Conservation (phyloP, 2,888 invertebrate species). For the Drosophila setosimentum region DNA sequence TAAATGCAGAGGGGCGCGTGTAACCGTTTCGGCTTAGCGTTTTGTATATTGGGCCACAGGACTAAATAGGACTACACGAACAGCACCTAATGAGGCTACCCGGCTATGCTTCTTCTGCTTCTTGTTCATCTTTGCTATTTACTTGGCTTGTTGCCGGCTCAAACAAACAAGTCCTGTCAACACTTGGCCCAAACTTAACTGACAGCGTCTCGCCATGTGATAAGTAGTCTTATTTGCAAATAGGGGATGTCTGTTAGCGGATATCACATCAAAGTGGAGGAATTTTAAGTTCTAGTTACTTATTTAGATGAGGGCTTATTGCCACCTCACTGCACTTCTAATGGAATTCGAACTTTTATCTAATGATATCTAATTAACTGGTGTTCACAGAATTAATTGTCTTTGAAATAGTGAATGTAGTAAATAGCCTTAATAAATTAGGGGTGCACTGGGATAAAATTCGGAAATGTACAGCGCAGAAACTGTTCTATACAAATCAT, state of each 20-base stretch:
- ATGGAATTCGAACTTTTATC: not conserved
- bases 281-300: conserved; percentile 2
- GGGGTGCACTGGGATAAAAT: not conserved
- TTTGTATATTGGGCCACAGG: conserved; percentile 39
- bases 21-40: conserved; percentile 44
- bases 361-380: not conserved
- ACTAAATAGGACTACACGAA: conserved; percentile 18
- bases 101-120: conserved; percentile 5
- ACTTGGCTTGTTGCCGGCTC: conserved; percentile 68
- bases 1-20: conserved; percentile 7
- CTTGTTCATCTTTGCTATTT: conserved; percentile 57
- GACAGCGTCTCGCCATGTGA: conserved; percentile 3
- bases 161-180: conserved; percentile 57
- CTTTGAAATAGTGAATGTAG: not conserved
- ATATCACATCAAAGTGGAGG: conserved; percentile 26
- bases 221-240: not conserved
- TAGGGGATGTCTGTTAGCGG: not conserved
- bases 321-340: not conserved
- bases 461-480: not conserved
- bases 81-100: conserved; percentile 61
- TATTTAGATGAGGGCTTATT: conserved; percentile 4
- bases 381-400: not conserved
- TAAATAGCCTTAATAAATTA: not conserved
- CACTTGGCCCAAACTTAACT: conserved; percentile 34
- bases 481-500: not conserved